A percentile compares a stretch with the other conserved stretches of the same genome.
phyloP scores from a whole-genome alignment of 2,888 invertebrate genomes.

The Agrenia bidenticulata region DNA sequence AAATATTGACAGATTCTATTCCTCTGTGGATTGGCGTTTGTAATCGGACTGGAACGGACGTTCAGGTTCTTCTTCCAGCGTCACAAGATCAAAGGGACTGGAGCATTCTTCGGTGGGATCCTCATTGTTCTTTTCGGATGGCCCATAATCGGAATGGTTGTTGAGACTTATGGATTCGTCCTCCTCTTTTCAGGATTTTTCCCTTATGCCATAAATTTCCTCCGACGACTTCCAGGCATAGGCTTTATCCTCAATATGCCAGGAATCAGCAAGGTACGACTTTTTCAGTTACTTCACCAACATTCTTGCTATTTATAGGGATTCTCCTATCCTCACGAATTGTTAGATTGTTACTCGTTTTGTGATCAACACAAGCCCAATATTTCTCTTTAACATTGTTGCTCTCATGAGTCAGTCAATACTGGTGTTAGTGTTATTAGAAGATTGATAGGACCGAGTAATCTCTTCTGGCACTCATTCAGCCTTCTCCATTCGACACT shows the following conservation, averaged over 20 bases:
- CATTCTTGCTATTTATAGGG: constrained; percentile 6
- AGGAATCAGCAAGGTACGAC: constrained; percentile 74
- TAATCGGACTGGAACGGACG: constrained; percentile 93
- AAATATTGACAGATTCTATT: constrained; percentile 78
- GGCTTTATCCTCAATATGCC: constrained; percentile 87
- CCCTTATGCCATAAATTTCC: constrained; percentile 92
- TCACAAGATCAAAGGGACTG: constrained; percentile 88
- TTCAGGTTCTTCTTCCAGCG: constrained; percentile 96
- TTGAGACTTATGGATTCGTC: constrained; percentile 95
- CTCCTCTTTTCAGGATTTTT: constrained; percentile 86
- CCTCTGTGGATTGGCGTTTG: constrained; percentile 89
- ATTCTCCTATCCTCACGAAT: background rate
- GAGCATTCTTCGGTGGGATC: constrained; percentile 90
- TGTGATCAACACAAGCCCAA: too few relatives aligned
- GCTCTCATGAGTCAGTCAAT: too few relatives aligned
- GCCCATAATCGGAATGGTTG: constrained; percentile 93
- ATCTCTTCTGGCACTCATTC: constrained; percentile 2
- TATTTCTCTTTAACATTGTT: too few relatives aligned
- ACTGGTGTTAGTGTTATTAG: too few relatives aligned
- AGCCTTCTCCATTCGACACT: background rate
- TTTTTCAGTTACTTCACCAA: constrained; percentile 1
- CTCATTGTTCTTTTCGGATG: constrained; percentile 88
- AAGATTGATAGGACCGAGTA: background rate
- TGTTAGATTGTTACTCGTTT: background rate
- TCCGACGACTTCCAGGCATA: constrained; percentile 87